A percentile compares a stretch with the other conserved stretches of the same genome.
These are phyloP conservation scores for Sycophila sp. DNA, from an alignment of 1,140 invertebrate species.

Conservation along the genomic window DNA sequence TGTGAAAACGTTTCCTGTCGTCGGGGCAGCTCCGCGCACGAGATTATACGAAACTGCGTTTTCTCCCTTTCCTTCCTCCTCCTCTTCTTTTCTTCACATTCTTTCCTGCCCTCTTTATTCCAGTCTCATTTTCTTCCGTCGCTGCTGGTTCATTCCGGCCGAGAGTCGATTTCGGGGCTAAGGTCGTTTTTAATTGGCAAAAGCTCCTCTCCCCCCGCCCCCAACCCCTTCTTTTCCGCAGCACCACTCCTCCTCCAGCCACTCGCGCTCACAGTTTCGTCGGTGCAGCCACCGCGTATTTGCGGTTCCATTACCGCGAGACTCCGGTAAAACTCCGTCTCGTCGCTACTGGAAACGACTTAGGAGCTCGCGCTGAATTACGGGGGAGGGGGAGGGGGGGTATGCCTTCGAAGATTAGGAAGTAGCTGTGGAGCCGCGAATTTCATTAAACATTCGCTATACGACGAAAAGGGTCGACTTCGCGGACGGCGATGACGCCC, in stretches of 20 bases:
- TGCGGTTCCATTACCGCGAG: slow-evolving; percentile 30
- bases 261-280: background rate
- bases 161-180: slow-evolving; percentile 34
- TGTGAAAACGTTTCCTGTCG: background rate
- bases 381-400: background rate
- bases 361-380: background rate
- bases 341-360: slow-evolving; percentile 11
- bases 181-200: slow-evolving; percentile 39
- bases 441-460: slow-evolving; percentile 30
- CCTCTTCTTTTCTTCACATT: background rate
- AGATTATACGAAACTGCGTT: background rate
- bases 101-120: background rate
- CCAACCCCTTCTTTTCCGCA: background rate
- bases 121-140: slow-evolving; percentile 32
- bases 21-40: background rate
- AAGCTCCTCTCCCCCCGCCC: slow-evolving; percentile 6
- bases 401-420: slow-evolving; percentile 30
- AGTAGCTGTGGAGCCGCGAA: slow-evolving; percentile 15
- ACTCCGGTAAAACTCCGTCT: slow-evolving; percentile 16
- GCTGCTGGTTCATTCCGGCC: slow-evolving; percentile 11
- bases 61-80: background rate
- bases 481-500: background rate
- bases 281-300: background rate
- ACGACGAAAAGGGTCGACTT: too few species aligned
- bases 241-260: background rate